Evolutionary conservation across 2,113 vertebrate species (phyloP).

Genomic region (Onychorhynchus coronatus): DNA sequence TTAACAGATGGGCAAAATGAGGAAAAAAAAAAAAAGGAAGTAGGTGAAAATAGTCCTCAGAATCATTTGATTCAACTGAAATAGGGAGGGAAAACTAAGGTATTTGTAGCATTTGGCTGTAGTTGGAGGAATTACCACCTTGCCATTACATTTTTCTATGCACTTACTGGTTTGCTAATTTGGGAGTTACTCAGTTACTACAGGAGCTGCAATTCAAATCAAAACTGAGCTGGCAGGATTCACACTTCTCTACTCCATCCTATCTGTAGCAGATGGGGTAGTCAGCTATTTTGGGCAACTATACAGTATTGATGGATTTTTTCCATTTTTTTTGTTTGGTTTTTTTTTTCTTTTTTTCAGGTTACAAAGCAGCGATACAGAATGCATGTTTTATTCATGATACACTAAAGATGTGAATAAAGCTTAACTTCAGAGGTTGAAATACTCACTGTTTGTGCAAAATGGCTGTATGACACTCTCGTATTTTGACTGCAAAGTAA

Average conservation of each 20-base stretch:
- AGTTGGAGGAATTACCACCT: neutral
- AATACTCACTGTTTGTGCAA: neutral
- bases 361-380: neutral
- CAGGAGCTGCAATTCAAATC: neutral
- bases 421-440: neutral
- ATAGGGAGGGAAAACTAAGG: neutral
- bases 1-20: neutral
- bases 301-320: neutral
- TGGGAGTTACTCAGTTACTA: neutral
- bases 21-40: neutral
- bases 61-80: neutral
- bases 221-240: neutral
- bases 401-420: neutral
- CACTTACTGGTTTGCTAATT: neutral
- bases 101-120: neutral
- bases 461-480: neutral
- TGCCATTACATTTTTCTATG: neutral
- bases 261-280: neutral
- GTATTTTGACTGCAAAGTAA: neutral
- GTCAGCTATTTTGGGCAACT: constrained; percentile 13
- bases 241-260: neutral
- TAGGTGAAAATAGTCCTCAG: neutral
- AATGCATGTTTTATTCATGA: constrained; percentile 23
- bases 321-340: neutral
- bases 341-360: neutral